Conservation (phyloP, 2,113 vertebrate genomes). For the Bufo gargarizans region DNA sequence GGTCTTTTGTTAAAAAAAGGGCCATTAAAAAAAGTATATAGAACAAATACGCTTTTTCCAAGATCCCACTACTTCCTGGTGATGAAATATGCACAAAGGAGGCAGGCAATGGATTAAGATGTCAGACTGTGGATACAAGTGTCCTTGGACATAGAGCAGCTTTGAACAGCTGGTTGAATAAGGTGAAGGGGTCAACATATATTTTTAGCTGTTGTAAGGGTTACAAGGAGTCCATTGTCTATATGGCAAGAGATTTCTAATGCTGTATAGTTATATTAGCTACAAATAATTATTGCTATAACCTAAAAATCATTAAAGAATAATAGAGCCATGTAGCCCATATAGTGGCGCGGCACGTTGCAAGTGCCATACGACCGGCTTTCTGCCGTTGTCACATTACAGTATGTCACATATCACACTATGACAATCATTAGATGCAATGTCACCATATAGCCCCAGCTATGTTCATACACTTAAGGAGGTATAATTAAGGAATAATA, state of each 20-base stretch:
- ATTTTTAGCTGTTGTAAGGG: neutral
- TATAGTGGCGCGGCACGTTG: too few species aligned
- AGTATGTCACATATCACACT: too few species aligned
- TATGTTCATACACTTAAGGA: too few species aligned
- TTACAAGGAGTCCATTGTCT: neutral
- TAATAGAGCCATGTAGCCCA: neutral
- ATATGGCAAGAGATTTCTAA: neutral
- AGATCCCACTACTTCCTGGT: neutral
- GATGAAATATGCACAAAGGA: neutral
- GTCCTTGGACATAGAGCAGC: neutral
- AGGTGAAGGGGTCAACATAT: conserved; percentile 25
- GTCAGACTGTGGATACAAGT: neutral
- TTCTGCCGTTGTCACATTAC: too few species aligned
- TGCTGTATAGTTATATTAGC: neutral
- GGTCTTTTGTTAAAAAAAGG: too few species aligned
- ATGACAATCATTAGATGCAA: too few species aligned
- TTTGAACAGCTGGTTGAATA: conserved; percentile 10
- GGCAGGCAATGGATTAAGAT: neutral
- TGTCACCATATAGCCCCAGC: too few species aligned
- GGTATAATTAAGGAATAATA: too few species aligned
- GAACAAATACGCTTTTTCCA: too few species aligned
- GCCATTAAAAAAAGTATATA: too few species aligned
- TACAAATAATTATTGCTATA: neutral
- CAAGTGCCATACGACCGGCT: too few species aligned
- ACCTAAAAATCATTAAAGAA: neutral